Percentiles rank a stretch among this genome's conserved stretches.
These are phyloP conservation scores for Phengaris arion DNA, from an alignment of 2,888 invertebrate genomes.

Conservation along the genomic window DNA sequence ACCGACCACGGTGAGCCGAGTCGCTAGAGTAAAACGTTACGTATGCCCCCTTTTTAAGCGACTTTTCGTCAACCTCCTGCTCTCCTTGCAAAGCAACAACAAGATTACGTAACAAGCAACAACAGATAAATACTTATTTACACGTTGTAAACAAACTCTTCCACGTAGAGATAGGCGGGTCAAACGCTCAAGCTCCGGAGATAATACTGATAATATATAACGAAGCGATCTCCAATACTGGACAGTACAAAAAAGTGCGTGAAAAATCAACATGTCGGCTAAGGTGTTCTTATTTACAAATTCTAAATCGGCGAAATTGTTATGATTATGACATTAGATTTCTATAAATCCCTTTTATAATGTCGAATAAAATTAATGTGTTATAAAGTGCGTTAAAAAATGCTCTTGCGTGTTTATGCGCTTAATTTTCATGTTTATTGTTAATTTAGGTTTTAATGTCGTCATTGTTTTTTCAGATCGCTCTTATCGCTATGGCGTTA, in stretches of 20 bases:
- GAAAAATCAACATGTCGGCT: constrained; percentile 41
- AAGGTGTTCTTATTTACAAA: constrained; percentile 36
- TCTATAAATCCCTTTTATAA: too few relatives aligned
- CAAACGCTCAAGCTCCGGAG: constrained; percentile 30
- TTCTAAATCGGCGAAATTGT: background rate
- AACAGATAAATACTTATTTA: background rate
- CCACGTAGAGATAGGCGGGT: constrained; percentile 31
- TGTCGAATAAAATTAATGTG: too few relatives aligned
- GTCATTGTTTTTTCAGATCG: constrained; percentile 9
- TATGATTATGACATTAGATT: too few relatives aligned
- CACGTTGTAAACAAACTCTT: constrained; percentile 10
- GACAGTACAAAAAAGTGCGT: constrained; percentile 9
- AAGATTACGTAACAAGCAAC: background rate
- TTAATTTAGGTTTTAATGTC: background rate
- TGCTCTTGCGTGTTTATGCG: too few relatives aligned
- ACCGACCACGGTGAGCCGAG: too few relatives aligned
- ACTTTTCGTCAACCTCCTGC: background rate
- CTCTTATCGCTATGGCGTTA: constrained; percentile 17
- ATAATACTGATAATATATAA: constrained; percentile 34
- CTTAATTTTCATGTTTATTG: too few relatives aligned
- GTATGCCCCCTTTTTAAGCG: too few relatives aligned
- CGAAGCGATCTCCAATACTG: background rate
- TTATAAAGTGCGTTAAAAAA: too few relatives aligned
- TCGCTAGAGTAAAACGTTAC: too few relatives aligned
- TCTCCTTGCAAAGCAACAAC: background rate